Evolutionary conservation across 2,888 invertebrate species (phyloP), one percentile per base, ranked within the genome.

Genomic region (Xestia c-nigrum): DNA sequence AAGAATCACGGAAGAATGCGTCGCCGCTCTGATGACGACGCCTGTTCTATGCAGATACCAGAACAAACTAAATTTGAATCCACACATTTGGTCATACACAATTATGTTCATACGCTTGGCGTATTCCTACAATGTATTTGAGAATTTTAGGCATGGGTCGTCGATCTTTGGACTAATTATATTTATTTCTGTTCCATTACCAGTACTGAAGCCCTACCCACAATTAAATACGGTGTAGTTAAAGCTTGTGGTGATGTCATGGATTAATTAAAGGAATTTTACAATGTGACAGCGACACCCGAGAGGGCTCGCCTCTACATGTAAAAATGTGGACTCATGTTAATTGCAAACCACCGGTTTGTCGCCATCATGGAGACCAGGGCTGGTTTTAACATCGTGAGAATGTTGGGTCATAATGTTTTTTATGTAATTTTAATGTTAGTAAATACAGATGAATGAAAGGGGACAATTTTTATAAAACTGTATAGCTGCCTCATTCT

Each of bases 1-100:
- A 91, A 91, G 89, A 91, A 92, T 92, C 91, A 93, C 93, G 93
- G 93, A 93, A 94, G 92, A 94, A 93, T 92, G 93, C 91, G 84
- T 82, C 84, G 83, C 80, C 79, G 85, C 82, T 84, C 80, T 79
- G 80, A 81, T 83, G 83, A 73, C 79, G 84, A 87, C 81, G 84
- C 66, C 83, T 84, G 79, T 79, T 83, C 84, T 84, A 85, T 83
- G 83, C 78, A 85, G 85, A 88, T 87, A 81, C 70, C 72, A 76
- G 72, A 57, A 66, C 66, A 69, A 75, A 71, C 81, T 81, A 76
- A 78, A 76, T 80, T 77, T 81, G 72, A 67, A 77, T 64, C 47
- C 72, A 46, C 74, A 31, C 31, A 31, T 31, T 31, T 31, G 31
- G 31, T 71, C 72, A 65, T 83, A 55, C 43, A 43, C 63, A 52